Percentiles rank a stretch among this genome's conserved stretches.
These are phyloP conservation scores for Hystrix cristata DNA, from an alignment of 2,113 vertebrate species.

Conservation along the genomic window DNA sequence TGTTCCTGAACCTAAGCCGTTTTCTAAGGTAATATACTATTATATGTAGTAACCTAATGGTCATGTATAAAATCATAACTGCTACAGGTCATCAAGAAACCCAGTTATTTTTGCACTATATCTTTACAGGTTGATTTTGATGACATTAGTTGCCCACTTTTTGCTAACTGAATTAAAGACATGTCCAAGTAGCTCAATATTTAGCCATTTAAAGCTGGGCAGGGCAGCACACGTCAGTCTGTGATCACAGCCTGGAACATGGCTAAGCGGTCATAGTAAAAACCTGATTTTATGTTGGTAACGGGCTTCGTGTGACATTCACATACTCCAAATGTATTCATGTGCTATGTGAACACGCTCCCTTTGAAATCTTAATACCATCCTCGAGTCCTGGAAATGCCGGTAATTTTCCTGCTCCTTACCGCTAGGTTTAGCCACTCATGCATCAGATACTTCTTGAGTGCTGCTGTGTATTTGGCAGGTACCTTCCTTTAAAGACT, in stretches of 20 bases:
- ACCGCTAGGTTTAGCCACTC: neutral
- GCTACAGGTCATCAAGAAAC: neutral
- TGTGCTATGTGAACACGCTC: neutral
- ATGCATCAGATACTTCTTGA: neutral
- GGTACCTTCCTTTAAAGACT: neutral
- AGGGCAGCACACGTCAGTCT: neutral
- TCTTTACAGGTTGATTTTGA: slow-evolving; percentile 90
- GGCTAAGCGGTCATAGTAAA: slow-evolving; percentile 90
- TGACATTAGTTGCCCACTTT: slow-evolving; percentile 91
- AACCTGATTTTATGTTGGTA: neutral
- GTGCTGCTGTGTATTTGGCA: neutral
- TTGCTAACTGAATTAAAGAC: slow-evolving; percentile 90
- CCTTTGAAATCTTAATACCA: neutral
- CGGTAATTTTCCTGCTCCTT: neutral
- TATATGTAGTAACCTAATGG: neutral
- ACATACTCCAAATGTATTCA: neutral
- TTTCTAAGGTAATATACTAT: neutral
- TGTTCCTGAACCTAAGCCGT: neutral
- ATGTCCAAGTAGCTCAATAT: slow-evolving; percentile 84
- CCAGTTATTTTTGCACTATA: neutral
- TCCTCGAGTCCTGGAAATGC: neutral
- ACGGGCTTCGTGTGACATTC: neutral
- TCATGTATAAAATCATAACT: neutral
- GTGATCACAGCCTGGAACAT: slow-evolving; percentile 90
- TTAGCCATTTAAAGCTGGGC: neutral